Evolutionary conservation across 2,888 invertebrate species (phyloP).

Genomic region (Elegia similella): DNA sequence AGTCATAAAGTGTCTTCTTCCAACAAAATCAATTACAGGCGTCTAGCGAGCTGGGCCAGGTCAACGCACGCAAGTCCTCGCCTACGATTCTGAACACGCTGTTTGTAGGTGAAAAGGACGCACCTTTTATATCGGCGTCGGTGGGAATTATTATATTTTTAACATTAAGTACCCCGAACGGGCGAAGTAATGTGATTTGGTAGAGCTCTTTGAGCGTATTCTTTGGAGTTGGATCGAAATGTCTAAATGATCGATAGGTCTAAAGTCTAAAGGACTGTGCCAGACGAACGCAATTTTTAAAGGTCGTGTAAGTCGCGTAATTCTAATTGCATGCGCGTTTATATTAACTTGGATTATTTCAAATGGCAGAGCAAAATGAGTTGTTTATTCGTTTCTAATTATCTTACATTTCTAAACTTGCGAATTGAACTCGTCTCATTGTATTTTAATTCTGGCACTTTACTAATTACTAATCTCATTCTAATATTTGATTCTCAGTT

Average conservation of each 20-base stretch:
- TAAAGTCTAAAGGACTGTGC: too few relatives aligned
- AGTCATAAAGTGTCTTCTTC: slow-evolving; percentile 1
- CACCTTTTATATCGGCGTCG: not conserved
- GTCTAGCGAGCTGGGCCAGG: slow-evolving; percentile 5
- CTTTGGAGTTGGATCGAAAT: not conserved
- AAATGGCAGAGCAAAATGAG: too few relatives aligned
- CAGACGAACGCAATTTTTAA: too few relatives aligned
- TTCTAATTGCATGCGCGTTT: too few relatives aligned
- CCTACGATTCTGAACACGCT: slow-evolving; percentile 1
- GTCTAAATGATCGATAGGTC: not conserved
- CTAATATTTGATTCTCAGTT: too few relatives aligned
- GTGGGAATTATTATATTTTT: not conserved
- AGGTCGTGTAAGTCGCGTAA: too few relatives aligned
- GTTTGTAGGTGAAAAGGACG: slow-evolving; percentile 12
- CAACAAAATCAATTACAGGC: slow-evolving; percentile 7
- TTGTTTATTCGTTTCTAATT: too few relatives aligned
- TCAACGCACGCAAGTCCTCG: slow-evolving; percentile 2
- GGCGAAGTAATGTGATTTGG: not conserved
- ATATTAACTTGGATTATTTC: too few relatives aligned
- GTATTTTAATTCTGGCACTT: too few relatives aligned
- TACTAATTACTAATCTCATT: too few relatives aligned
- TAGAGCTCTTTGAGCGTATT: not conserved
- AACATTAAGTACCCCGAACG: not conserved
- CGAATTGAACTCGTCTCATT: too few relatives aligned
- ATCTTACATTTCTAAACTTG: too few relatives aligned